phyloP scores from a whole-genome alignment of 2,797 vertebrate species.

The Silurus lanzhouensis region DNA sequence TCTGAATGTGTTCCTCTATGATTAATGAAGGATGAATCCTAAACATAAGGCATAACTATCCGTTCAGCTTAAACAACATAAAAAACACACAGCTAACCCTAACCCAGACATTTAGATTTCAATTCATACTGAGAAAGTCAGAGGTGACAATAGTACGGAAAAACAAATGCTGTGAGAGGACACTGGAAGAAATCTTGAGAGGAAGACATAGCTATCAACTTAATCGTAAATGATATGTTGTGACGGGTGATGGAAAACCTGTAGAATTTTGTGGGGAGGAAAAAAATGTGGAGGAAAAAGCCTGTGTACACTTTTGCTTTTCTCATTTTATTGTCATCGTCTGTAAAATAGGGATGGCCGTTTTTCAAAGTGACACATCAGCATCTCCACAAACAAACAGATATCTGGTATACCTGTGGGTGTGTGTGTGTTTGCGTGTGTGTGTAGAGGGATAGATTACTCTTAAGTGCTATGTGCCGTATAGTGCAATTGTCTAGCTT shows the following conservation, averaged over 20 bases:
- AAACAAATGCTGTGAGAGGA: neutral
- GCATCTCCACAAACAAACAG: neutral
- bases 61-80: neutral
- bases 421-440: too few species aligned
- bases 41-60: neutral
- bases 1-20: too few species aligned
- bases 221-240: neutral
- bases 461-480: neutral
- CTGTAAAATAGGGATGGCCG: neutral
- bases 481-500: neutral
- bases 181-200: neutral
- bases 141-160: neutral
- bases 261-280: neutral
- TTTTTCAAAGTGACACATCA: conserved; percentile 8
- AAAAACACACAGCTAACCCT: neutral
- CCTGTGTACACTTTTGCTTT: neutral
- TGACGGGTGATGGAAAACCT: neutral
- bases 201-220: neutral
- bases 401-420: too few species aligned
- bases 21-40: neutral
- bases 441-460: neutral
- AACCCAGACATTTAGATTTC: too few species aligned
- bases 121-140: neutral
- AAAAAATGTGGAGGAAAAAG: neutral
- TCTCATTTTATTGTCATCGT: neutral